Evolutionary conservation across 2,797 vertebrate genomes (phyloP), one percentile per base, ranked within the genome.

Genomic region (Leptatherina wallacei): DNA sequence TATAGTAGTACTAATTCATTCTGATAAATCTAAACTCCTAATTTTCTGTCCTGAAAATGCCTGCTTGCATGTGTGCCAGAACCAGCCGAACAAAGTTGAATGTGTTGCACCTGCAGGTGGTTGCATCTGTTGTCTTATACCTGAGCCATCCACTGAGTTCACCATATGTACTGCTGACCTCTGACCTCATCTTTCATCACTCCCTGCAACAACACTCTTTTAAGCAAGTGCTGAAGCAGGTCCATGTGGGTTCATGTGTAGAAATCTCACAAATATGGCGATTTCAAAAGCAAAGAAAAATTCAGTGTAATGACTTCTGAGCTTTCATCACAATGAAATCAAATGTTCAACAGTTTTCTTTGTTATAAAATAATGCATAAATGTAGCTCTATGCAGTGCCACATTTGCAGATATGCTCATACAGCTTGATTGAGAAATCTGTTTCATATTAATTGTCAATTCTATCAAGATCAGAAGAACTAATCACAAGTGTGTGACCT

Each of bases 31-130:
- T 20, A 57, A 6, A 7, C 42, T n/a, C n/a, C n/a, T 16, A 6
- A 10, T 42, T 58, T 65, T 49, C 32, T 38, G 59, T 32, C 20
- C 42, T 24, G 36, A n/a, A 62, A n/a, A 69, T 38, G 69, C 36
- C 40, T 60, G 64, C 65, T 44, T 57, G 18, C 47, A 51, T 61
- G 61, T 77, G 62, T 55, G 69, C 42, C 66, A 47, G 73, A 80
- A 68, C 69, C 47, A 61, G 56, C 16, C 69, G 60, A 80, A 88
- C 87, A 85, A 79, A 76, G 84, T 78, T 83, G 70, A 82, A 56
- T 65, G 72, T 83, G 84, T 78, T 69, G 57, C 44, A 81, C 74
- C 80, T 82, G 86, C 91, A 90, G 89, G 88, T 91, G 91, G 85
- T 71, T 89, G 80, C 81, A 81, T 89, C 77, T 88, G 85, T 81